phyloP scores from a whole-genome alignment of 2,888 invertebrate genomes.

The Tricholauxania praeusta region DNA sequence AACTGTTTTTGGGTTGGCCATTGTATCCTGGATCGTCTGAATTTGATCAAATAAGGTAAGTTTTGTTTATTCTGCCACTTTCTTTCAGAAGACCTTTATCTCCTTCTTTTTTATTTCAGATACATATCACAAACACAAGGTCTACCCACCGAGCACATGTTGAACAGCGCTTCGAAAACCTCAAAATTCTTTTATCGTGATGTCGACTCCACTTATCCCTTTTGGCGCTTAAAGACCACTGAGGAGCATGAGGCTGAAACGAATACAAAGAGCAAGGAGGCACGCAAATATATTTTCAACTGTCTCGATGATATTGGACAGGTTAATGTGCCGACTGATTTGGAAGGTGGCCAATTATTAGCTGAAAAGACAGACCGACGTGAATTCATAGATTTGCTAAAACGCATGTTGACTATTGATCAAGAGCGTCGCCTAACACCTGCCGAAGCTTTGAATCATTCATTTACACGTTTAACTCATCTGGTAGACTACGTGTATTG shows the following conservation, averaged over 20 bases:
- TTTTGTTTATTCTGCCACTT: constrained; percentile 11
- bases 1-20: constrained; percentile 99
- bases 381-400: constrained; percentile 97
- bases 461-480: constrained; percentile 93
- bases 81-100: neutral
- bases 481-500: constrained; percentile 96
- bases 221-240: constrained; percentile 91
- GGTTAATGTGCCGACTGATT: constrained; percentile 96
- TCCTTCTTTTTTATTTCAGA: constrained; percentile 46
- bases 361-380: constrained; percentile 97
- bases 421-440: constrained; percentile 97
- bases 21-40: constrained; percentile 99
- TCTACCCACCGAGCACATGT: constrained; percentile 97
- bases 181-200: constrained; percentile 98
- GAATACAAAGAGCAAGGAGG: constrained; percentile 98
- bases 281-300: constrained; percentile 99
- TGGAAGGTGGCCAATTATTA: constrained; percentile 95
- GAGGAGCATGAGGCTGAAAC: constrained; percentile 99
- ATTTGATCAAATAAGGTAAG: constrained; percentile 94
- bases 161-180: constrained; percentile 96
- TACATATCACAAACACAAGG: constrained; percentile 98
- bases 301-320: constrained; percentile 98
- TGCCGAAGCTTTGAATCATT: constrained; percentile 94
- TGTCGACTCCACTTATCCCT: constrained; percentile 90
- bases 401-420: constrained; percentile 98